phyloP scores from a whole-genome alignment of 2,797 vertebrate species.

The Syngnathus rostellatus region DNA sequence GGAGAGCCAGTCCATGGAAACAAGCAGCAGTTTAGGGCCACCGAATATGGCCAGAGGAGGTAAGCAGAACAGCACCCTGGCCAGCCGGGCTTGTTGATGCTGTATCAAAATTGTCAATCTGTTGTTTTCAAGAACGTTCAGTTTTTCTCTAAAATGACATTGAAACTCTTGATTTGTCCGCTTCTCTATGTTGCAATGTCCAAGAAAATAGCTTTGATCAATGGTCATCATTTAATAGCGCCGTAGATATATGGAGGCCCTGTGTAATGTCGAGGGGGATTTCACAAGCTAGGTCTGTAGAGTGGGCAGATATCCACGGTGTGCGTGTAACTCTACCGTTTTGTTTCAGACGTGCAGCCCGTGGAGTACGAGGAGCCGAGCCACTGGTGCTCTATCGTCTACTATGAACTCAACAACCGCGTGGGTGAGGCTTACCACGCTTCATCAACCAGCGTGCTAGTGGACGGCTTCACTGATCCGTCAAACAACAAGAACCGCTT shows the following conservation, averaged over 20 bases:
- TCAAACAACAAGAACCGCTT: constrained; percentile 97
- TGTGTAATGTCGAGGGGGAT: neutral
- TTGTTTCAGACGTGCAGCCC: constrained; percentile 82
- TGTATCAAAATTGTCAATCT: too few relatives aligned
- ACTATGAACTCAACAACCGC: constrained; percentile 92
- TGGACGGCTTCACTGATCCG: constrained; percentile 94
- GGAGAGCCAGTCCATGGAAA: constrained; percentile 96
- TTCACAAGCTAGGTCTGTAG: neutral
- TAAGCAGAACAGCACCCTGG: constrained; percentile 29
- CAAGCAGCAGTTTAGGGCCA: constrained; percentile 64
- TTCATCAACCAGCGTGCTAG: constrained; percentile 88
- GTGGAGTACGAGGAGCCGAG: constrained; percentile 94
- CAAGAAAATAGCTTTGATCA: too few relatives aligned
- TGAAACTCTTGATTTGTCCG: too few relatives aligned
- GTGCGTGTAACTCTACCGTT: neutral
- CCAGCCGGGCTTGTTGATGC: neutral
- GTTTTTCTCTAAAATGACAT: too few relatives aligned
- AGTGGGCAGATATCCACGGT: neutral
- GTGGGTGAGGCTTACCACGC: constrained; percentile 95
- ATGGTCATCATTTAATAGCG: too few relatives aligned
- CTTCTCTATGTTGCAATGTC: too few relatives aligned
- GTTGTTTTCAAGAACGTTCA: too few relatives aligned
- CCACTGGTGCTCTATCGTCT: constrained; percentile 97
- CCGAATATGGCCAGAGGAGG: constrained; percentile 69
- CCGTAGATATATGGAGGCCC: too few relatives aligned